Conservation (phyloP, 2,113 vertebrate genomes). For the Rhea americana region DNA sequence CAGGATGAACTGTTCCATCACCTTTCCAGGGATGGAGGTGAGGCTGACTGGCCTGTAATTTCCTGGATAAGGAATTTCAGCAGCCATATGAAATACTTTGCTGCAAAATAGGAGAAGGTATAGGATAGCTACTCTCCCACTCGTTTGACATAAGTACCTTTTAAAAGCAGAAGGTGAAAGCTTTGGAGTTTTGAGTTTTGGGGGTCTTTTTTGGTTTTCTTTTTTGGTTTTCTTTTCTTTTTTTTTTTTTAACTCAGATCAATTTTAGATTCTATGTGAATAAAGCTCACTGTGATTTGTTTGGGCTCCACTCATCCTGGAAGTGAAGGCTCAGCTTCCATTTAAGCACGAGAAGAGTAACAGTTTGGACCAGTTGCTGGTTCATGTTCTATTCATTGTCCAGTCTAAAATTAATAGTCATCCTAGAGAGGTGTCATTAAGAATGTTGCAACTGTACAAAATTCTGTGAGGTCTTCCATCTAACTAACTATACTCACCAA, state of each 20-base stretch:
- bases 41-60: no score
- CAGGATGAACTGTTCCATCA: no score
- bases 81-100: no score
- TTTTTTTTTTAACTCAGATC: no score
- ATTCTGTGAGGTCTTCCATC: background rate
- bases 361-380: background rate
- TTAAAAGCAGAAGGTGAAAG: background rate
- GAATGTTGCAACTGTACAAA: background rate
- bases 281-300: fast-evolving
- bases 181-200: no score
- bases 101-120: no score
- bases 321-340: background rate
- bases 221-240: no score
- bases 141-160: background rate
- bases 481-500: background rate
- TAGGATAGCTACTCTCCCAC: no score
- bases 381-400: background rate
- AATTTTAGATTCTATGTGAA: fast-evolving
- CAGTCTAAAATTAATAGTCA: fast-evolving
- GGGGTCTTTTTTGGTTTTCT: no score
- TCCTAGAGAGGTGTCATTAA: background rate
- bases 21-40: no score
- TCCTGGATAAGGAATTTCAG: no score
- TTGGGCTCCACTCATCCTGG: fast-evolving
- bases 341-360: background rate